Evolutionary conservation across 1,140 invertebrate species (phyloP), one percentile per base, ranked within the genome.

Genomic region (Drosophila repletoides): DNA sequence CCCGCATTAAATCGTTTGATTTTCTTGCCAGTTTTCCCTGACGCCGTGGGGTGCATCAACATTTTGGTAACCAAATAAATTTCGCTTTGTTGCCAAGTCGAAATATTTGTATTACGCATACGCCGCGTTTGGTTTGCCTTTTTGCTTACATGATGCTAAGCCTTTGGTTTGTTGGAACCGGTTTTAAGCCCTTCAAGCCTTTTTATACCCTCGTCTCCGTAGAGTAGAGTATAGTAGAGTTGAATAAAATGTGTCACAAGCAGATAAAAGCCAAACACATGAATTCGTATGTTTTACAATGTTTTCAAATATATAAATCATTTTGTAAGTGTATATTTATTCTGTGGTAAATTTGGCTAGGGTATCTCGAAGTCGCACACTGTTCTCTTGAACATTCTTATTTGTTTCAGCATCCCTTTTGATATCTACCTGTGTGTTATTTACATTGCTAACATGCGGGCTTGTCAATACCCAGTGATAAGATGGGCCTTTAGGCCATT

Each of bases 1-100:
- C 55, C 60, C 41, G 59, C 67, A 80, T 84, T 80, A 84, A 79
- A 84, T 66, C 67, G 71, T 84, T 76, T 84, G 80, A 86, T 84
- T 84, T 84, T 79, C 60, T 58, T 38, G 15, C 43, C 36, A 19
- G 51, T 52, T 41, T 46, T 49, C 28, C 36, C 15, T 7, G 31
- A 24, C 9, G 36, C 36, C 29, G 28, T 65, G 53, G 56, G 46
- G 9, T 46, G 56, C 40, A 61, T 28, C 49, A 60, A 58, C 55
- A 61, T 72, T 74, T 83, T 60, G 74, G 79, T 86, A 84, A 79
- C 61, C 79, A 84, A 84, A 86, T 86, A 84, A 75, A 84, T 76
- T 67, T 84, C 59, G 65, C 71, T 80, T 86, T 75, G 79, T 86
- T 79, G 40, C 38, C 66, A 75, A 45, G 66, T 24, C 45, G 58